A percentile compares a stretch with the other conserved stretches of the same genome.
These are phyloP conservation scores for Gallirallus australis DNA, from an alignment of 2,797 vertebrate genomes.

Conservation along the genomic window DNA sequence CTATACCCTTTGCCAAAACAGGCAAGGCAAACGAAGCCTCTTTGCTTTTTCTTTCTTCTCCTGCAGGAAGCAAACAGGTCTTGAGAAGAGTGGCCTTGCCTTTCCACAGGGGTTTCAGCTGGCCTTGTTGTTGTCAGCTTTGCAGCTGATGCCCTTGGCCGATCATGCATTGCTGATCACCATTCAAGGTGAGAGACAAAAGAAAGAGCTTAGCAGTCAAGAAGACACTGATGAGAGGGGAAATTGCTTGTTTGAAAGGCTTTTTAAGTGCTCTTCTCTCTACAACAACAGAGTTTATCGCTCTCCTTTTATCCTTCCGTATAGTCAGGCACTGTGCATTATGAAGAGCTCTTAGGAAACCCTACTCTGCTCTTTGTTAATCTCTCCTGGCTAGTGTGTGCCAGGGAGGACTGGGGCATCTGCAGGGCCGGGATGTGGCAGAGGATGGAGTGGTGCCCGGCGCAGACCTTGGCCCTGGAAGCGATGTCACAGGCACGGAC, in stretches of 20 bases:
- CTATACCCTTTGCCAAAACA: neutral
- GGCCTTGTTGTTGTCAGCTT: slow-evolving; percentile 37
- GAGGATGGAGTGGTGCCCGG: neutral
- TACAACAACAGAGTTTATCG: slow-evolving; percentile 56
- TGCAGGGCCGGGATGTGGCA: neutral
- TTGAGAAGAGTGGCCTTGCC: neutral
- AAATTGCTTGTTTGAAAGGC: slow-evolving; percentile 71
- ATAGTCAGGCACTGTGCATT: neutral
- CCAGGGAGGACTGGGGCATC: neutral
- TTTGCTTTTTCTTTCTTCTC: neutral
- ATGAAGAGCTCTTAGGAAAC: neutral
- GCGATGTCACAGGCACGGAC: fast-evolving
- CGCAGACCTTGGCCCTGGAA: neutral
- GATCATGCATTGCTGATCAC: slow-evolving; percentile 68
- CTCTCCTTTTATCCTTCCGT: slow-evolving; percentile 39
- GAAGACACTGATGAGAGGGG: slow-evolving; percentile 61
- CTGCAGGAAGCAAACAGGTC: neutral
- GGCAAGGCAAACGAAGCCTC: neutral
- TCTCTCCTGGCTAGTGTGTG: neutral
- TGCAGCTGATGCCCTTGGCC: slow-evolving; percentile 58
- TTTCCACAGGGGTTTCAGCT: neutral
- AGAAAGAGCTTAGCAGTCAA: slow-evolving; percentile 42
- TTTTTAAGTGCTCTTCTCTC: slow-evolving; percentile 48
- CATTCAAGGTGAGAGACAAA: slow-evolving; percentile 73
- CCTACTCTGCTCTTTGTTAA: neutral